These are phyloP conservation scores for Nemoura dubitans DNA, from an alignment of 2,888 invertebrate species.

Conservation along the genomic window DNA sequence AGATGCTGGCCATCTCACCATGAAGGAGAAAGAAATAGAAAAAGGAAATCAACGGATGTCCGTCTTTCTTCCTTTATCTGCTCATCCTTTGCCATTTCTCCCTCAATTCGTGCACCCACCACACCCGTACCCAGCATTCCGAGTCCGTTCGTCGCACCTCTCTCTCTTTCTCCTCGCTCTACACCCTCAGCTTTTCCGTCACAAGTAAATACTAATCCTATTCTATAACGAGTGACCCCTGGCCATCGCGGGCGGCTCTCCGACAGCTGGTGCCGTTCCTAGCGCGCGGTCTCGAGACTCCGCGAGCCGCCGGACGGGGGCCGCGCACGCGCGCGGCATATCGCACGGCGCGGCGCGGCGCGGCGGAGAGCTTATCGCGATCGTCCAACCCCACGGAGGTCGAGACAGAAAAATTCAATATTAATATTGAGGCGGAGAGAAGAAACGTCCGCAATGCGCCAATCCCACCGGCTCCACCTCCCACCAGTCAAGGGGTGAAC, in stretches of 20 bases:
- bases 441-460: conserved; percentile 65
- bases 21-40: conserved; percentile 39
- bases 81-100: conserved; percentile 30
- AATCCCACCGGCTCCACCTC: conserved; percentile 59
- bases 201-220: conserved; percentile 46
- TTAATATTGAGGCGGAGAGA: conserved; percentile 79
- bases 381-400: conserved; percentile 63
- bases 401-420: conserved; percentile 80
- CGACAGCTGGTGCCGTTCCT: background rate
- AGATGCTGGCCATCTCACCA: conserved; percentile 39
- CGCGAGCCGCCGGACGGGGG: background rate
- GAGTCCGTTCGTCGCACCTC: conserved; percentile 8
- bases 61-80: conserved; percentile 39
- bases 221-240: conserved; percentile 48
- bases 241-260: conserved; percentile 23
- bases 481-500: conserved; percentile 43
- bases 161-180: background rate
- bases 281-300: background rate
- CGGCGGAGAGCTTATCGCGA: conserved; percentile 24
- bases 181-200: conserved; percentile 29
- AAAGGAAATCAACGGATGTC: conserved; percentile 42
- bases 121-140: background rate
- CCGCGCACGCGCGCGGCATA: conserved; percentile 47
- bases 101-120: conserved; percentile 10
- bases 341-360: conserved; percentile 44